Evolutionary conservation across 2,888 invertebrate species (phyloP).

Genomic region (Himalopsyche anomala): DNA sequence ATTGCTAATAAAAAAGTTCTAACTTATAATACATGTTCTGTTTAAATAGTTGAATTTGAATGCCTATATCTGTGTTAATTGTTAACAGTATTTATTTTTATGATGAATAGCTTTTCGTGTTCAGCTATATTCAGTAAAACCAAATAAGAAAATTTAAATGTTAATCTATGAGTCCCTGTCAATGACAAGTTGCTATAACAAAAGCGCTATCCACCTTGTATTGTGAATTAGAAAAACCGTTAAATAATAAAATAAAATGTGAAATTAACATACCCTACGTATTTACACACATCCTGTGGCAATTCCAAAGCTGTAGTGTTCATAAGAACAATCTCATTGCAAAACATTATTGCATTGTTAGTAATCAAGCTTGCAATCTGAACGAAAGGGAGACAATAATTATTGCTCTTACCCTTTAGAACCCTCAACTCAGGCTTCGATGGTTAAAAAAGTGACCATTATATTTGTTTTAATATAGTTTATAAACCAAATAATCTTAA

Average conservation of each 20-base stretch:
- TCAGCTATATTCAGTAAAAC: too few relatives aligned
- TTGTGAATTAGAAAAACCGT: background rate
- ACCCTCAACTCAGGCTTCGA: background rate
- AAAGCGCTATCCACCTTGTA: background rate
- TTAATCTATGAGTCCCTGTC: background rate
- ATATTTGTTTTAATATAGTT: too few relatives aligned
- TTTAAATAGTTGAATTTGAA: too few relatives aligned
- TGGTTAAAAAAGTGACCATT: too few relatives aligned
- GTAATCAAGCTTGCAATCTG: conserved; percentile 63
- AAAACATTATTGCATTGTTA: conserved; percentile 59
- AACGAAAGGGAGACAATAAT: conserved; percentile 63
- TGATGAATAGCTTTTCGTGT: too few relatives aligned
- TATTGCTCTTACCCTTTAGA: background rate
- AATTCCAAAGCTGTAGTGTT: background rate
- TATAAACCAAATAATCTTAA: too few relatives aligned
- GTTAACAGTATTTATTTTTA: too few relatives aligned
- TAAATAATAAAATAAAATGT: background rate
- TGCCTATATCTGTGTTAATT: too few relatives aligned
- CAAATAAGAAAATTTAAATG: too few relatives aligned
- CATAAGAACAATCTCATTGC: conserved; percentile 31
- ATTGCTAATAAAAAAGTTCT: too few relatives aligned
- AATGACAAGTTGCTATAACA: background rate
- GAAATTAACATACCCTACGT: conserved; percentile 22
- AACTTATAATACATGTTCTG: too few relatives aligned
- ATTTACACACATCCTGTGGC: conserved; percentile 11